Evolutionary conservation across 2,113 vertebrate genomes (phyloP).

Genomic region (Brachirus orientalis): DNA sequence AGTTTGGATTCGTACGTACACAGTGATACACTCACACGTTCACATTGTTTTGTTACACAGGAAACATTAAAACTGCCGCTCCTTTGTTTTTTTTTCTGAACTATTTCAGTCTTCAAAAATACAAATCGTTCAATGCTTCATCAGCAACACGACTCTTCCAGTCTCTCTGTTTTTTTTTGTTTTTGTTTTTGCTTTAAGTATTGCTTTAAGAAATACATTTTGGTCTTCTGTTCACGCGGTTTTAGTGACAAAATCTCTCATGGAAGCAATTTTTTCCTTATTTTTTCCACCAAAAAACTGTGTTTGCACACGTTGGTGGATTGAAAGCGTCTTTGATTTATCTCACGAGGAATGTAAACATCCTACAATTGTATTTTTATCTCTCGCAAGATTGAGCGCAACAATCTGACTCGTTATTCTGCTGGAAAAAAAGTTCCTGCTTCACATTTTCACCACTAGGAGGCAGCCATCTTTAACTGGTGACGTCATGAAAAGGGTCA

Average conservation of each 20-base stretch:
- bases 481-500: too few relatives aligned
- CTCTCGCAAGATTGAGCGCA: not conserved
- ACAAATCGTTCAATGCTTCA: constrained; percentile 45
- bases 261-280: constrained; percentile 24
- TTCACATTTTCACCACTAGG: not conserved
- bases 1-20: constrained; percentile 47
- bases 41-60: constrained; percentile 53
- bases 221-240: constrained; percentile 66
- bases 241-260: constrained; percentile 44
- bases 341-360: constrained; percentile 19
- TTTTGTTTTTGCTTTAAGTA: constrained; percentile 77
- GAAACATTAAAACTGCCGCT: constrained; percentile 43
- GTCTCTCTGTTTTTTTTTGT: not conserved
- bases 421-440: not conserved
- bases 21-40: constrained; percentile 37
- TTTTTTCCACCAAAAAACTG: not conserved
- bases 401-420: not conserved
- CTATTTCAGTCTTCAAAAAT: constrained; percentile 50
- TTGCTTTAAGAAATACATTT: constrained; percentile 82
- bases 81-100: not conserved
- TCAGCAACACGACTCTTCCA: not conserved
- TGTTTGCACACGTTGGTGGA: not conserved
- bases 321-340: constrained; percentile 24
- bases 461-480: not conserved
- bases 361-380: constrained; percentile 1